Evolutionary conservation across 2,888 invertebrate genomes (phyloP), one percentile per base, ranked within the genome.

Genomic region (Heliconius charithonia): DNA sequence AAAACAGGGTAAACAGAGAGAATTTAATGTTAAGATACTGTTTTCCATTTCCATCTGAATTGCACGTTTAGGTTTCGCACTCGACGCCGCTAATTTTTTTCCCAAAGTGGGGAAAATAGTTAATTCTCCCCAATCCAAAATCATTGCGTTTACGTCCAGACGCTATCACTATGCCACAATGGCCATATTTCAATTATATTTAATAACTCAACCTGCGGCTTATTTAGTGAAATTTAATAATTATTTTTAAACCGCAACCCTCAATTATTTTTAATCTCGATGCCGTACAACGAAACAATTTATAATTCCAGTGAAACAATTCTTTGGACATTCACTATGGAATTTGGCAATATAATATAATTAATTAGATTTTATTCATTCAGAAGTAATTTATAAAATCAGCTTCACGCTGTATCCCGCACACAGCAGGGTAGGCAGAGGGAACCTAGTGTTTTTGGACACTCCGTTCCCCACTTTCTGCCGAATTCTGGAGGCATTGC

Each of bases 241-340:
- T 59, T 59, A 72, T 56, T 72, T 72, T 56, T n/a, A 12, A 12
- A 56, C 45, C 56, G 19, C 56, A 29, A 56, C 13, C 71, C 71
- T 32, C 32, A 72, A 76, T 41, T 37, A 27, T 56, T 75, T 75
- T 25, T 22, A n/a, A 22, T 56, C 67, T 56, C 19, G 13, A 56
- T 75, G 13, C 4, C 25, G 41, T 67, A 67, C 67, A 67, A 67
- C 67, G 37, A 25, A 25, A 25, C 41, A 29, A 45, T 75, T 75
- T 75, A 27, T 41, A 29, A 63, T 59, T 27, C 10, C 62, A 63
- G 66, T 22, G 22, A 32, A 66, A 41, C 69, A 69, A 41, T 69
- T 37, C 25, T n/a, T 41, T 41, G 69, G 12, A 41, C 25, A 45
- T 25, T 69, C 41, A 16, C 6, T 69, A 45, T 41, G 41, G 25